phyloP scores from a whole-genome alignment of 1,140 invertebrate species.

The Lordiphosa clarofinis region DNA sequence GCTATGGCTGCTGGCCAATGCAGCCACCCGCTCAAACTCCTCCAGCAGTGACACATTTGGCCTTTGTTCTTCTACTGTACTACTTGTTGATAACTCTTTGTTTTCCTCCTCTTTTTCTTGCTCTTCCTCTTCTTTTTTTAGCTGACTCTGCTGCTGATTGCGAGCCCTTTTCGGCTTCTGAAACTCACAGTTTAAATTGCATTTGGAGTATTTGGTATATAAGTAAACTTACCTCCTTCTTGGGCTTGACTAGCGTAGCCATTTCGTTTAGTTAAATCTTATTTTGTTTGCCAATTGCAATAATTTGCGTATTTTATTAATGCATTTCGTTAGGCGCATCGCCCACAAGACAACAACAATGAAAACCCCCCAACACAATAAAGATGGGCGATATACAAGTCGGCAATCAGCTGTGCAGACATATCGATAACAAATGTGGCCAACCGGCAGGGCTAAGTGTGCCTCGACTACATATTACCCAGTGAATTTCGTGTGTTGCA shows the following conservation, averaged over 20 bases:
- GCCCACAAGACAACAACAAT: constrained; percentile 27
- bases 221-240: constrained; percentile 47
- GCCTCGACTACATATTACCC: neutral
- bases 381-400: constrained; percentile 11
- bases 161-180: constrained; percentile 55
- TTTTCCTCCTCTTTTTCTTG: constrained; percentile 39
- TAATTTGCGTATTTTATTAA: constrained; percentile 23
- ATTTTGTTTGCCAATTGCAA: neutral
- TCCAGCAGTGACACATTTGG: constrained; percentile 53
- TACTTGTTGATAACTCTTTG: constrained; percentile 67
- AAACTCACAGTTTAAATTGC: neutral
- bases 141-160: constrained; percentile 8
- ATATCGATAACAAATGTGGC: constrained; percentile 1
- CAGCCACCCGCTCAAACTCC: constrained; percentile 53
- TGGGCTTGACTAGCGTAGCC: constrained; percentile 71
- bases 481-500: no score
- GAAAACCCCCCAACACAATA: constrained; percentile 52
- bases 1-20: constrained; percentile 33
- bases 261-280: constrained; percentile 26
- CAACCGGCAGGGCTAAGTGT: neutral
- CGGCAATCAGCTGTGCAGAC: constrained; percentile 13
- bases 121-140: constrained; percentile 29
- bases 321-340: constrained; percentile 12
- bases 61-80: constrained; percentile 5
- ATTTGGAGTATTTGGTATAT: neutral